These are phyloP conservation scores for Gyrodactylus salaris DNA, from an alignment of 1,140 invertebrate species.

Conservation along the genomic window DNA sequence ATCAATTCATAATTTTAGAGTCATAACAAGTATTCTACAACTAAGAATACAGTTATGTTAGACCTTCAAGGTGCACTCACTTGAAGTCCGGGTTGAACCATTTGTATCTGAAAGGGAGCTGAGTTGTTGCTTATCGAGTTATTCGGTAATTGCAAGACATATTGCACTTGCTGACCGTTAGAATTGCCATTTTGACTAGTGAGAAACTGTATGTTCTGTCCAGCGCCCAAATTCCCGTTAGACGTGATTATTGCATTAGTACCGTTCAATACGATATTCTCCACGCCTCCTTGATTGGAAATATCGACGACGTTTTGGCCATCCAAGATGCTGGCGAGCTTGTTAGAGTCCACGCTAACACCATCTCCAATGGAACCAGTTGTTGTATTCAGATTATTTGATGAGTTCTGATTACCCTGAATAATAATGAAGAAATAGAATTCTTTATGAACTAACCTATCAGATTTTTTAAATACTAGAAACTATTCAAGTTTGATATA, in stretches of 20 bases:
- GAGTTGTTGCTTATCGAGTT: background rate
- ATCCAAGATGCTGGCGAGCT: background rate
- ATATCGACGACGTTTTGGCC: background rate
- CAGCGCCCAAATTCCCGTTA: background rate
- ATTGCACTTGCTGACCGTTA: background rate
- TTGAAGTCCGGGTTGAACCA: background rate
- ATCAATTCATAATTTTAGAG: too few species aligned
- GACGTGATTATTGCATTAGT: background rate
- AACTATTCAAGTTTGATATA: too few species aligned
- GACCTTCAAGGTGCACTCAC: too few species aligned
- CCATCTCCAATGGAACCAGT: background rate
- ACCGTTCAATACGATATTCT: background rate
- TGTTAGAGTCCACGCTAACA: background rate
- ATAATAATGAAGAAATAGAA: too few species aligned
- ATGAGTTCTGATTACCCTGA: background rate
- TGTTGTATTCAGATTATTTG: background rate
- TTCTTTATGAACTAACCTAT: too few species aligned
- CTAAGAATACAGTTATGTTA: too few species aligned
- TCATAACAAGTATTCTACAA: too few species aligned
- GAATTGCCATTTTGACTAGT: background rate
- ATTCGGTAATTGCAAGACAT: constrained; percentile 5
- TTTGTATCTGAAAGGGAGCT: background rate
- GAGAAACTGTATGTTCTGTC: background rate
- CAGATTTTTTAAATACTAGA: too few species aligned
- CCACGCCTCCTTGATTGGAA: background rate